Base-by-base conservation (phyloP, 2,888 invertebrate genomes). In the Tenthredo livida region DNA sequence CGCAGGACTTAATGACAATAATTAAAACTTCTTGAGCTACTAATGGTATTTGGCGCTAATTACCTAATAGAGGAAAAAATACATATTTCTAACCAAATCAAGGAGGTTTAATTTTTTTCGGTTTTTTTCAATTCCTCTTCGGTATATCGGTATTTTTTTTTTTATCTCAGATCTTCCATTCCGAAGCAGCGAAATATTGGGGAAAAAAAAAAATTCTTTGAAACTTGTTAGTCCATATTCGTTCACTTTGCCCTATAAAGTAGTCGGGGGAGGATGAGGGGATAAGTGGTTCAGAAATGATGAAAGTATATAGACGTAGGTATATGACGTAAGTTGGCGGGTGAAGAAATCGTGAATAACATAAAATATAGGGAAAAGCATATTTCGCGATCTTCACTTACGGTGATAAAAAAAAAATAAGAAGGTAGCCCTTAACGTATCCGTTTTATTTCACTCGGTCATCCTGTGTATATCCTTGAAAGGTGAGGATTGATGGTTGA, bases 201-300 rank as follows among this genome's bases (percentile, higher is more conserved):
- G n/a, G 7, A 37, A 17, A 33, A 33, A 37, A 17, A 7, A 54
- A 54, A 54, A 54, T 54, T 54, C 2, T n/a, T n/a, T n/a, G n/a
- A n/a, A 54, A 54, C 54, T 54, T n/a, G 54, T 6, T 54, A n/a
- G n/a, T n/a, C 54, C n/a, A n/a, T n/a, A 50, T 50, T 0, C 50
- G 17, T 17, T 50, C 6, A 50, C 6, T 50, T 50, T 50, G n/a
- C 9, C 50, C 50, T 54, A n/a, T n/a, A n/a, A 54, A 7, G 61
- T 61, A 10, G 25, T 61, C 12, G 21, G 21, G 25, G n/a, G n/a
- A n/a, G n/a, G n/a, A n/a, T n/a, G n/a, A n/a, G n/a, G 67, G 67
- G 67, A 33, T 61, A 29, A 67, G 33, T 67, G 67, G 67, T 33
- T 67, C 33, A 25, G 17, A 33, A 67, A 67, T 67, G 33, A 67